Percentiles rank a stretch among this genome's conserved stretches.
Conservation (phyloP, 1,140 invertebrate species). For the Whitmania pigra region DNA sequence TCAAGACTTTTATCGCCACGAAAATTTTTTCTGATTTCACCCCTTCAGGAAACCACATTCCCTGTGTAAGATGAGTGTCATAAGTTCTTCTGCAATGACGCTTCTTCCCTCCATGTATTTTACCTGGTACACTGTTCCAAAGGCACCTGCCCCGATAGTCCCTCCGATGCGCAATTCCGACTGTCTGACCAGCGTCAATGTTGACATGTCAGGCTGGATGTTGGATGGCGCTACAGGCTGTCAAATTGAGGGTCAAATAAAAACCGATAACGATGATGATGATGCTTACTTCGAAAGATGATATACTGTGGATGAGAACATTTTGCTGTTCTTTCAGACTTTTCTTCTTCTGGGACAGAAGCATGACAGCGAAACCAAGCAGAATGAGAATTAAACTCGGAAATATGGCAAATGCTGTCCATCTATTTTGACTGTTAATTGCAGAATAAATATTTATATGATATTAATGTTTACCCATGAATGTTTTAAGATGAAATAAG, state of each 20-base stretch:
- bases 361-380: no score
- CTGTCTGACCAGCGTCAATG: constrained; percentile 84
- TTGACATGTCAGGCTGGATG: constrained; percentile 71
- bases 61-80: constrained; percentile 43
- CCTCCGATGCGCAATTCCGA: constrained; percentile 77
- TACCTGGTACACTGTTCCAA: constrained; percentile 88
- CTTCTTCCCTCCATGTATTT: not conserved
- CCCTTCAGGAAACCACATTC: constrained; percentile 88
- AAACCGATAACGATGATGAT: no score
- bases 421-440: no score
- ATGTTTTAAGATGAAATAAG: no score
- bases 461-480: no score
- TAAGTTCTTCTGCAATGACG: not conserved
- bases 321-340: no score
- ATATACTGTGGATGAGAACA: no score
- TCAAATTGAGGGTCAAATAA: not conserved
- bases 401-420: no score
- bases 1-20: constrained; percentile 90
- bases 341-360: no score
- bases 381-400: no score
- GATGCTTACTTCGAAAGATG: no score
- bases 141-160: constrained; percentile 83
- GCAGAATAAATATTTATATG: no score
- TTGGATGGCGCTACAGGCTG: constrained; percentile 39
- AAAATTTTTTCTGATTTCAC: constrained; percentile 82